Conservation (phyloP, 2,113 vertebrate genomes). For the Tapirus terrestris region DNA sequence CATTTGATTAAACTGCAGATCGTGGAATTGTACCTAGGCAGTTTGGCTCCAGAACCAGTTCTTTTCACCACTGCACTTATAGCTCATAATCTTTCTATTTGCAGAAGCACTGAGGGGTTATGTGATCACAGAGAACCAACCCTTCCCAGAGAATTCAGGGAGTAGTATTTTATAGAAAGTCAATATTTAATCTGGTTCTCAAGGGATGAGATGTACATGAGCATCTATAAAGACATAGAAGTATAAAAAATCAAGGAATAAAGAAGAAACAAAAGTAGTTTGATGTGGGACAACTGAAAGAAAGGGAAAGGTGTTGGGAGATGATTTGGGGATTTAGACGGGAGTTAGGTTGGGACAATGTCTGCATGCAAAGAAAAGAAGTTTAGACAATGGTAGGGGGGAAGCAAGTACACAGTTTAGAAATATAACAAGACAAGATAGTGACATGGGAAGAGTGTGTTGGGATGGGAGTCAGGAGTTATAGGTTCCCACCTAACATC, state of each 20-base stretch:
- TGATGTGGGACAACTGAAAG: not conserved
- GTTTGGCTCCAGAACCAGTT: not conserved
- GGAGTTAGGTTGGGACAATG: not conserved
- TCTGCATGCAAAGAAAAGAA: not conserved
- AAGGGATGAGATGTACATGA: not conserved
- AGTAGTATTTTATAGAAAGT: not conserved
- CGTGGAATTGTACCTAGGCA: not conserved
- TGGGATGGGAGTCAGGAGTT: not conserved
- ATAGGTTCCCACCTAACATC: not conserved
- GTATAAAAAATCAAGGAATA: not conserved
- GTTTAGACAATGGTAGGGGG: not conserved
- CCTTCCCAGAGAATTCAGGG: not conserved
- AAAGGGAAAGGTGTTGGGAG: not conserved
- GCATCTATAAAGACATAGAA: not conserved
- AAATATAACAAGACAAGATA: not conserved
- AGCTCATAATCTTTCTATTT: not conserved
- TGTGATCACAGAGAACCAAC: not conserved
- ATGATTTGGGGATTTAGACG: not conserved
- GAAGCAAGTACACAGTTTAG: not conserved
- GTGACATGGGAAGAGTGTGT: not conserved
- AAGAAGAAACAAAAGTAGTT: not conserved
- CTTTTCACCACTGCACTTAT: not conserved
- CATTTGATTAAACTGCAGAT: not conserved
- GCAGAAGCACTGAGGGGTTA: not conserved
- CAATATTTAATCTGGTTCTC: not conserved